phyloP scores from a whole-genome alignment of 2,888 invertebrate genomes.

The Athalia rosae region DNA sequence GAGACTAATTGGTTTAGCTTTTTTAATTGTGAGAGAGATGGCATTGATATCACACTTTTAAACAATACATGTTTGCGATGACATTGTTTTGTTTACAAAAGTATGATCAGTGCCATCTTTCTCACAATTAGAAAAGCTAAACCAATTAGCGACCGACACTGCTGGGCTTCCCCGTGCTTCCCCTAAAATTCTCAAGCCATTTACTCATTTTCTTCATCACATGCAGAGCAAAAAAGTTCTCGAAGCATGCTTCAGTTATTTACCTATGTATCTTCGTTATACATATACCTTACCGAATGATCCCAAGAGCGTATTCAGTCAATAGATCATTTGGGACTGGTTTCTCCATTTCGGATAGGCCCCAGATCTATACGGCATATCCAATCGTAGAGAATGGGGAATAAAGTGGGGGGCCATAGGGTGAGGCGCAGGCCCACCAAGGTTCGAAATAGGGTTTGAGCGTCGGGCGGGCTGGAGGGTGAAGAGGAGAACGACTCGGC shows the following conservation, averaged over 20 bases:
- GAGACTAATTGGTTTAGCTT: too few species aligned
- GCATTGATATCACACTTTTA: too few species aligned
- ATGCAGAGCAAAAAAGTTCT: constrained; percentile 22
- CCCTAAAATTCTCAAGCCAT: too few species aligned
- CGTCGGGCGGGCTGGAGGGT: constrained; percentile 37
- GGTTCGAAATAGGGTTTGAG: constrained; percentile 50
- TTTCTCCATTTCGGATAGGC: constrained; percentile 55
- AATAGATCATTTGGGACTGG: constrained; percentile 51
- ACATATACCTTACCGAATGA: constrained; percentile 25
- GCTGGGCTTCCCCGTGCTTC: too few species aligned
- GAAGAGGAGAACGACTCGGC: constrained; percentile 1
- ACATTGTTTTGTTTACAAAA: too few species aligned
- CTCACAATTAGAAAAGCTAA: too few species aligned
- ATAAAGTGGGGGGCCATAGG: constrained; percentile 42
- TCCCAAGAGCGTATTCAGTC: constrained; percentile 42
- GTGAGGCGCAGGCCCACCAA: constrained; percentile 46
- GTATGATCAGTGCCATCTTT: too few species aligned
- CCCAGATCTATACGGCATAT: constrained; percentile 56
- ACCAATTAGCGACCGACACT: too few species aligned
- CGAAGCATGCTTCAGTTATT: not conserved
- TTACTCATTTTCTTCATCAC: not conserved
- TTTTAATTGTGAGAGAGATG: too few species aligned
- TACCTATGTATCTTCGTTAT: not conserved
- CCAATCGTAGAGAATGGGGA: constrained; percentile 56
- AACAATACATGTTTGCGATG: too few species aligned